These are phyloP conservation scores for Xylocopa sonorina DNA, from an alignment of 1,140 invertebrate genomes.

Conservation along the genomic window DNA sequence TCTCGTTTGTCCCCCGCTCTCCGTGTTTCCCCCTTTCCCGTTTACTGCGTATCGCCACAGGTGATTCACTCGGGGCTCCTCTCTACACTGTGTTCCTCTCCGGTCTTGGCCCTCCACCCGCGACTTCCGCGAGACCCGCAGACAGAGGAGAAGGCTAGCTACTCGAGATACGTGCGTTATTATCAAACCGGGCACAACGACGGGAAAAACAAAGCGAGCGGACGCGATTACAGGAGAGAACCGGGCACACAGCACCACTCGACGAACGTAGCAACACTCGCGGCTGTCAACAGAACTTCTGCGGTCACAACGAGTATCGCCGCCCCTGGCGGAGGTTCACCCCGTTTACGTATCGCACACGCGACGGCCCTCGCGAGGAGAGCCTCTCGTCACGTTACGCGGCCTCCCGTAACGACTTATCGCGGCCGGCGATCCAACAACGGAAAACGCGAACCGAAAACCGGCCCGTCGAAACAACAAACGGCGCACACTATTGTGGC, in stretches of 20 bases:
- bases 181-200: slow-evolving; percentile 35
- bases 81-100: slow-evolving; percentile 21
- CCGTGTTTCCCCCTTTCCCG: slow-evolving; percentile 7
- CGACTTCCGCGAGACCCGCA: slow-evolving; percentile 24
- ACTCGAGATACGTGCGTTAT: slow-evolving; percentile 9
- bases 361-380: not conserved
- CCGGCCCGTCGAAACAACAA: slow-evolving; percentile 65
- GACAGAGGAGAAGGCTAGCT: not conserved
- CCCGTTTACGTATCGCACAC: not conserved
- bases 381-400: not conserved
- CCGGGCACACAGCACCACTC: slow-evolving; percentile 43
- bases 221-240: too few species aligned
- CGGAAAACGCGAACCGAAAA: slow-evolving; percentile 38
- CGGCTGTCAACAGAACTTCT: too few species aligned
- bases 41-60: slow-evolving; percentile 29
- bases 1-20: not conserved
- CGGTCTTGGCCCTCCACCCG: slow-evolving; percentile 39
- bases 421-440: too few species aligned
- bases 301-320: too few species aligned
- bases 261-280: not conserved
- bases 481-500: slow-evolving; percentile 61
- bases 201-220: slow-evolving; percentile 3
- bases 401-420: too few species aligned
- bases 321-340: not conserved
- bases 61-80: slow-evolving; percentile 34